Evolutionary conservation across 2,797 vertebrate genomes (phyloP).

Genomic region (Chrysocyon brachyurus): DNA sequence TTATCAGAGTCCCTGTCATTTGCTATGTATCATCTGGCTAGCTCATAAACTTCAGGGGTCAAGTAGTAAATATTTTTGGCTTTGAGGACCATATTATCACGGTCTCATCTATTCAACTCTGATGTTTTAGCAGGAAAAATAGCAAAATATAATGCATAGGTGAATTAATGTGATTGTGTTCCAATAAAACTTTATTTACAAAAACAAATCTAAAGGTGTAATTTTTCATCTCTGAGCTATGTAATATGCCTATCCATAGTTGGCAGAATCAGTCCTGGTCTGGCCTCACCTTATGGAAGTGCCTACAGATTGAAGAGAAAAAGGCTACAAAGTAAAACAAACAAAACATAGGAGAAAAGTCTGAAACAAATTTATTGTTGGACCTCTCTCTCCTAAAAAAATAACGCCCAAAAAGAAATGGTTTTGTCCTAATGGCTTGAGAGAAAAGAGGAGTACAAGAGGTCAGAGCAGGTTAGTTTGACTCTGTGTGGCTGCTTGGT

Average conservation of each 20-base stretch:
- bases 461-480: background rate
- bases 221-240: background rate
- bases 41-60: background rate
- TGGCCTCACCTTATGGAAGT: background rate
- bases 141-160: background rate
- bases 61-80: background rate
- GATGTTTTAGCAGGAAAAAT: background rate
- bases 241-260: background rate
- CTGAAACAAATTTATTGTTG: background rate
- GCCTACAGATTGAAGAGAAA: background rate
- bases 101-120: background rate
- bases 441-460: background rate
- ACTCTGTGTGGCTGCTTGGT: background rate
- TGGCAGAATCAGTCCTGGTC: background rate
- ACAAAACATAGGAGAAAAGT: background rate
- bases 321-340: background rate
- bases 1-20: background rate
- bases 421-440: background rate
- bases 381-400: background rate
- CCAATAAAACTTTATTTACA: background rate
- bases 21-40: background rate
- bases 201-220: background rate
- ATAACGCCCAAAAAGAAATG: background rate
- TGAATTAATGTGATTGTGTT: background rate
- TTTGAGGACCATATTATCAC: background rate